Conservation (phyloP, 1,140 invertebrate genomes). For the Oreohelix idahoensis region DNA sequence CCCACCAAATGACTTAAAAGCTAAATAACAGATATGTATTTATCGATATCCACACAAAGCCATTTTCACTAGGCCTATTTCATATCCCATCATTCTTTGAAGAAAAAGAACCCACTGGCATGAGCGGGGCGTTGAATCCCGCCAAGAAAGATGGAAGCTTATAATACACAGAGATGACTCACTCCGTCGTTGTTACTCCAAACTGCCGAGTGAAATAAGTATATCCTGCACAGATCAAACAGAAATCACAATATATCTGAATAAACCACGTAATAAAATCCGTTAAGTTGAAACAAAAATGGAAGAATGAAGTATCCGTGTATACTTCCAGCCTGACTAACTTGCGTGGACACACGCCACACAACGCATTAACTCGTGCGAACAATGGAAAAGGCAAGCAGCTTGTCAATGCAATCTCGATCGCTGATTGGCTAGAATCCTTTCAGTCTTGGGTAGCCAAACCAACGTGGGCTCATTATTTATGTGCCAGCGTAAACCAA, state of each 20-base stretch:
- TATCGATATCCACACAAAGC: slow-evolving; percentile 36
- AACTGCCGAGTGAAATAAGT: background rate
- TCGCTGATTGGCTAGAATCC: slow-evolving; percentile 52
- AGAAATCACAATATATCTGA: background rate
- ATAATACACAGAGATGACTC: background rate
- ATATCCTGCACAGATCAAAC: slow-evolving; percentile 18
- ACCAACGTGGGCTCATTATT: slow-evolving; percentile 38
- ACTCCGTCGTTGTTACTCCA: background rate
- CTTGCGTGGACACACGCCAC: slow-evolving; percentile 54
- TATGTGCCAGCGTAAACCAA: slow-evolving; percentile 29
- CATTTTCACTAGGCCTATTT: slow-evolving; percentile 26
- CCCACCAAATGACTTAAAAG: background rate
- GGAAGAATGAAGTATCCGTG: slow-evolving; percentile 33
- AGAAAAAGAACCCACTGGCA: background rate
- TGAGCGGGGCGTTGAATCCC: slow-evolving; percentile 22
- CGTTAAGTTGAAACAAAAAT: background rate
- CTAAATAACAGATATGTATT: background rate
- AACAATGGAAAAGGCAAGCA: slow-evolving; percentile 63
- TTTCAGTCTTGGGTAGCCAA: background rate
- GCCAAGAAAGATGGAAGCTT: slow-evolving; percentile 21
- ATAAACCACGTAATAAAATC: background rate
- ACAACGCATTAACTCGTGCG: slow-evolving; percentile 33
- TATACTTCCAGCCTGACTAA: slow-evolving; percentile 48
- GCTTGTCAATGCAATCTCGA: slow-evolving; percentile 63
- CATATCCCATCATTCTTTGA: slow-evolving; percentile 36